phyloP scores from a whole-genome alignment of 2,888 invertebrate species.

The Tridacna crocea region DNA sequence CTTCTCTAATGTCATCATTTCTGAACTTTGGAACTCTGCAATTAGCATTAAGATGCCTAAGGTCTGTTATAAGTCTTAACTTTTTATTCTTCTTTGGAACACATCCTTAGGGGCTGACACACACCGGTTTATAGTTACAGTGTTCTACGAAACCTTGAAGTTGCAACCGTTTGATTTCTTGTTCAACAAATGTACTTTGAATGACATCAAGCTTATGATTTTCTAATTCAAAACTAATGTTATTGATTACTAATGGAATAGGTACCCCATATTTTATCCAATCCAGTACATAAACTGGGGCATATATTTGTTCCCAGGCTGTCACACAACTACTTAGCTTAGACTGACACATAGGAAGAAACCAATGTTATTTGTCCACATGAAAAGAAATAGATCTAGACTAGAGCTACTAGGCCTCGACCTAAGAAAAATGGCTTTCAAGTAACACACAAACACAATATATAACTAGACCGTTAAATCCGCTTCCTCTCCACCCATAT shows the following conservation, averaged over 20 bases:
- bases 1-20: not conserved
- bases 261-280: not conserved
- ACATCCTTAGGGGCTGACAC: conserved; percentile 13
- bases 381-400: too few relatives aligned
- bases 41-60: conserved; percentile 8
- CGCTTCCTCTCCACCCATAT: not conserved
- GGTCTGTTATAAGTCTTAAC: conserved; percentile 1
- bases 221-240: not conserved
- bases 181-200: not conserved
- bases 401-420: too few relatives aligned
- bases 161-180: not conserved
- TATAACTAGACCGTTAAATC: not conserved
- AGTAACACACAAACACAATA: not conserved
- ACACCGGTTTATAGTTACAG: not conserved
- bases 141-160: not conserved
- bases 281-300: too few relatives aligned
- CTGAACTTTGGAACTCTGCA: not conserved
- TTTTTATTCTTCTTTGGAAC: not conserved
- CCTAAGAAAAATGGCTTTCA: not conserved
- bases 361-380: too few relatives aligned
- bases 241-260: not conserved
- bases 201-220: not conserved
- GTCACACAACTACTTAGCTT: too few relatives aligned
- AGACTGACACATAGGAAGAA: too few relatives aligned
- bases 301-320: too few relatives aligned